Conservation (phyloP, 2,888 invertebrate genomes). For the Drosophila differens region DNA sequence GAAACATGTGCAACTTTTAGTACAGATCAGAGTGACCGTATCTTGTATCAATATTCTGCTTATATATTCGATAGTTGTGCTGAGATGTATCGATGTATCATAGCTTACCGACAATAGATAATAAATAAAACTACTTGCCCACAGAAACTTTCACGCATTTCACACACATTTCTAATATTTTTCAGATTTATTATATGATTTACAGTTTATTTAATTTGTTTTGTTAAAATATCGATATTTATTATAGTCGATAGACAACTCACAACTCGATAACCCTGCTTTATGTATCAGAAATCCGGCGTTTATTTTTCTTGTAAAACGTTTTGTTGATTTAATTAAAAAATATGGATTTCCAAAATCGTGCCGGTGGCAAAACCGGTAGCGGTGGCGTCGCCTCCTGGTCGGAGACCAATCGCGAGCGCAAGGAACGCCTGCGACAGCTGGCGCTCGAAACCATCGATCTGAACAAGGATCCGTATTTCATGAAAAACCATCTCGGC, state of each 20-base stretch:
- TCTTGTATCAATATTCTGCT: neutral
- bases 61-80: neutral
- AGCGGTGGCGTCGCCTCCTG: slow-evolving; percentile 99
- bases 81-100: slow-evolving; percentile 11
- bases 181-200: neutral
- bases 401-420: slow-evolving; percentile 98
- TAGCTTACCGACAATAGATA: no score
- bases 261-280: slow-evolving; percentile 14
- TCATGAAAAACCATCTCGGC: slow-evolving; percentile 99
- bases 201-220: neutral
- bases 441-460: slow-evolving; percentile 99
- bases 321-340: slow-evolving; percentile 23
- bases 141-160: neutral
- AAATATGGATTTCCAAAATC: slow-evolving; percentile 98
- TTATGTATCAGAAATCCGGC: neutral
- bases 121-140: neutral
- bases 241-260: neutral
- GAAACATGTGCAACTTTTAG: slow-evolving; percentile 48
- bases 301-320: slow-evolving; percentile 14
- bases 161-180: no score
- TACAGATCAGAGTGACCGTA: slow-evolving; percentile 10
- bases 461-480: slow-evolving; percentile 99
- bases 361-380: slow-evolving; percentile 99
- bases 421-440: slow-evolving; percentile 97
- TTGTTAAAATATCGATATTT: slow-evolving; percentile 3